A percentile compares a stretch with the other conserved stretches of the same genome.
Evolutionary conservation across 2,888 invertebrate genomes (phyloP).

Genomic region (Macrophya annulata): DNA sequence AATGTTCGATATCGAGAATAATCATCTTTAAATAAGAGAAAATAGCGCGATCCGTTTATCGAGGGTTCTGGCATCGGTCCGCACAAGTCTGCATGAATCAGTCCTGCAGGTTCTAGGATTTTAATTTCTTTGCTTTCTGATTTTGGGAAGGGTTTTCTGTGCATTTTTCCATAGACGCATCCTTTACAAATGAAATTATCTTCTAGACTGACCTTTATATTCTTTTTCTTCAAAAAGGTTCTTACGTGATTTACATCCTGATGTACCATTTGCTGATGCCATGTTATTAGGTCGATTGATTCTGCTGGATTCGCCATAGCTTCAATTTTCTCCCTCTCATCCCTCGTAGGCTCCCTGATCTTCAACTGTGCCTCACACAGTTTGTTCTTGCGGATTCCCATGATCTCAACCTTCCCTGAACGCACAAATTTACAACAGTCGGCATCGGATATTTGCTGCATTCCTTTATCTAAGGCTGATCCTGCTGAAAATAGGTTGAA

Average conservation of each 20-base stretch:
- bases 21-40: not conserved
- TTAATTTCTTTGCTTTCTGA: not conserved
- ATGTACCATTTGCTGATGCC: not conserved
- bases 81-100: not conserved
- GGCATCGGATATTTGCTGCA: not conserved
- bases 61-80: not conserved
- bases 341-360: not conserved
- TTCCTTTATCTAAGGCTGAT: not conserved
- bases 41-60: not conserved
- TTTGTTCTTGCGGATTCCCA: not conserved
- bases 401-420: not conserved
- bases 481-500: not conserved
- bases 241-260: not conserved
- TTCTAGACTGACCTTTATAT: not conserved
- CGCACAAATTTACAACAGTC: not conserved
- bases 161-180: not conserved
- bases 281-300: not conserved
- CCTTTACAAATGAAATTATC: not conserved
- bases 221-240: not conserved
- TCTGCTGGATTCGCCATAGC: not conserved
- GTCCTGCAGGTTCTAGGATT: not conserved
- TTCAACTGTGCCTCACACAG: not conserved
- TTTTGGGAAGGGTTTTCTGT: not conserved
- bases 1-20: not conserved
- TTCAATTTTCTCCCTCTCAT: no score